These are phyloP conservation scores for Xenus cinereus DNA, from an alignment of 2,113 vertebrate species.

Conservation along the genomic window DNA sequence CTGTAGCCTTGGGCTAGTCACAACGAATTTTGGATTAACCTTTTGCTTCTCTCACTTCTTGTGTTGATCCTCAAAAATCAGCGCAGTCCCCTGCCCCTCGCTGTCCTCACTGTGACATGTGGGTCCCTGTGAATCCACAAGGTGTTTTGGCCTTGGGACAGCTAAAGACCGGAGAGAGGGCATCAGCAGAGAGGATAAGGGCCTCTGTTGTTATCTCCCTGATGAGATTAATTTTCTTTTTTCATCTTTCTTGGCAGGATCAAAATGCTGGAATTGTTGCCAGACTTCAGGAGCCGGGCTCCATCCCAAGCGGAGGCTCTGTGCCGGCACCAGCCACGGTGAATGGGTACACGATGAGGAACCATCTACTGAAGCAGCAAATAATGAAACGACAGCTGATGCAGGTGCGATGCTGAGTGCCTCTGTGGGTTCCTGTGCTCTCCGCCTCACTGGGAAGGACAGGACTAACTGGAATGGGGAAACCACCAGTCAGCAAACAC, in stretches of 20 bases:
- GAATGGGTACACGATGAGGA: conserved; percentile 72
- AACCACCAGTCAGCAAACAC: conserved; percentile 1
- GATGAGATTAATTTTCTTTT: conserved; percentile 52
- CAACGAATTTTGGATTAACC: not conserved
- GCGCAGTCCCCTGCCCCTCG: not conserved
- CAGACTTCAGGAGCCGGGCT: conserved; percentile 75
- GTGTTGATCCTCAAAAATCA: not conserved
- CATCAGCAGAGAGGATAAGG: not conserved
- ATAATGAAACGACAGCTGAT: conserved; percentile 72
- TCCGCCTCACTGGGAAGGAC: not conserved
- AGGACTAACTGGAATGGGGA: conserved; percentile 11
- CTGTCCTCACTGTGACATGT: not conserved
- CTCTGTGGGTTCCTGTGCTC: not conserved
- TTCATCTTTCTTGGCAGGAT: conserved; percentile 69
- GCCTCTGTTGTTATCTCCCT: conserved; percentile 9
- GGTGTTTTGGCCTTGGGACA: not conserved
- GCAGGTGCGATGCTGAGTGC: not conserved
- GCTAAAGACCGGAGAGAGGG: not conserved
- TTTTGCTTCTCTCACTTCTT: not conserved
- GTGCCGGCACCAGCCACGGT: conserved; percentile 38
- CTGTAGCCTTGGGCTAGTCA: not conserved
- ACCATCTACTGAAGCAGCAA: conserved; percentile 78
- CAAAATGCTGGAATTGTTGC: conserved; percentile 71
- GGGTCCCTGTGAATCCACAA: not conserved
- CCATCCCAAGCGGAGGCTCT: conserved; percentile 53